phyloP scores from a whole-genome alignment of 2,797 vertebrate genomes.

The Pelodytes ibericus region DNA sequence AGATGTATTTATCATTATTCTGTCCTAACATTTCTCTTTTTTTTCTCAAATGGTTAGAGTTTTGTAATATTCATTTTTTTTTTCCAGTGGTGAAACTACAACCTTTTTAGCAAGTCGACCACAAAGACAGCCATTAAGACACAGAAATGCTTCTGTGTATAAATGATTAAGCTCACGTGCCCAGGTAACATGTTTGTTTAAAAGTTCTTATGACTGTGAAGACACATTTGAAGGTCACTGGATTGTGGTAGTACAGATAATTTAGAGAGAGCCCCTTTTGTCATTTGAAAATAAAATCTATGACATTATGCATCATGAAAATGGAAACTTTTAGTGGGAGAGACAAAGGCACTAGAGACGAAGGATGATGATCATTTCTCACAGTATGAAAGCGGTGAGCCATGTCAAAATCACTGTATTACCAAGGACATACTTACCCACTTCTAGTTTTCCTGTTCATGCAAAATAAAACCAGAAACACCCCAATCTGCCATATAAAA shows the following conservation, averaged over 20 bases:
- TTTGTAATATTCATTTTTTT: background rate
- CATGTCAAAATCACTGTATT: background rate
- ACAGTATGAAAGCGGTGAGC: constrained; percentile 28
- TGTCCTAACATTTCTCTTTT: background rate
- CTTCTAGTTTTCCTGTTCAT: background rate
- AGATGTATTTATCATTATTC: constrained; percentile 8
- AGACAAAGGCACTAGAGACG: constrained; percentile 4
- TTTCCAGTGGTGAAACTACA: background rate
- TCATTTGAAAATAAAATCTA: constrained; percentile 28
- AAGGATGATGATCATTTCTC: constrained; percentile 33
- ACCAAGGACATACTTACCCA: background rate
- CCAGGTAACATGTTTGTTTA: constrained; percentile 2
- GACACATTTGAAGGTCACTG: constrained; percentile 20
- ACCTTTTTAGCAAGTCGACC: background rate
- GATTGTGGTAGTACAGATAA: background rate
- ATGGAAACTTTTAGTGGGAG: constrained; percentile 46
- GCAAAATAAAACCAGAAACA: background rate
- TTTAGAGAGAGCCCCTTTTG: constrained; percentile 3
- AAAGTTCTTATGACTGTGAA: constrained; percentile 8
- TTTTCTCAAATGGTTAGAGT: background rate
- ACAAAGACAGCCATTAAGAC: background rate
- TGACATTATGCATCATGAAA: constrained; percentile 39
- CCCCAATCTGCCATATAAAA: background rate
- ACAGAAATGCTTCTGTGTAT: background rate
- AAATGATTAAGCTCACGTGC: background rate